These are phyloP conservation scores for Anorthoa munda DNA, from an alignment of 2,888 invertebrate genomes.

Conservation along the genomic window DNA sequence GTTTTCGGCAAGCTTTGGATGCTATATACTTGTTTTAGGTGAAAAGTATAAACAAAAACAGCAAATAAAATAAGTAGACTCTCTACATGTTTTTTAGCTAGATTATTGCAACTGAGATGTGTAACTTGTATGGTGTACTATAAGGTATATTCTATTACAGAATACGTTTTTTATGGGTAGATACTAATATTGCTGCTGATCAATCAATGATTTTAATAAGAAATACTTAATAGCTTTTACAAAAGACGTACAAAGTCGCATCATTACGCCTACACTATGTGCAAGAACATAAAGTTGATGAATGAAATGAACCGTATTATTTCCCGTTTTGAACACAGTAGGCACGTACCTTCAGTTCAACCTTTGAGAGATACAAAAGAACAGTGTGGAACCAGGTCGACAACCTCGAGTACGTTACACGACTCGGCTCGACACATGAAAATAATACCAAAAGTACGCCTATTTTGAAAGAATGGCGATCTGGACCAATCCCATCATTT, in stretches of 20 bases:
- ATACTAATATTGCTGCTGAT: neutral
- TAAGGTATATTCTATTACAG: neutral
- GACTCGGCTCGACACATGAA: constrained; percentile 75
- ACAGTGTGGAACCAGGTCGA: constrained; percentile 81
- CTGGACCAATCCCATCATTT: constrained; percentile 42
- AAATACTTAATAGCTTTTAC: constrained; percentile 23
- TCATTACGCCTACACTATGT: constrained; percentile 59
- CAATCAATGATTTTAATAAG: constrained; percentile 11
- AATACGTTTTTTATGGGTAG: neutral
- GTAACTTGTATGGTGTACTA: no score
- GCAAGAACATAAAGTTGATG: constrained; percentile 68
- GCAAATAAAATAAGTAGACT: no score
- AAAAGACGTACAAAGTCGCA: constrained; percentile 41
- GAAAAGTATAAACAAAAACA: no score
- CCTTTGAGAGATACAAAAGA: constrained; percentile 83
- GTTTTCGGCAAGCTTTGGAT: neutral
- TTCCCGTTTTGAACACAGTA: constrained; percentile 87
- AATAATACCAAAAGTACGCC: constrained; percentile 52
- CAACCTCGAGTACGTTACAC: constrained; percentile 81
- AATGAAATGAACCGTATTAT: constrained; percentile 88
- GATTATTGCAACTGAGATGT: no score
- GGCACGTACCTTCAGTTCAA: constrained; percentile 82
- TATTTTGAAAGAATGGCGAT: constrained; percentile 50
- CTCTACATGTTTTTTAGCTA: no score
- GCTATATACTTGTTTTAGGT: no score